Conservation (phyloP, 2,113 vertebrate species). For the Heterocephalus glaber region DNA sequence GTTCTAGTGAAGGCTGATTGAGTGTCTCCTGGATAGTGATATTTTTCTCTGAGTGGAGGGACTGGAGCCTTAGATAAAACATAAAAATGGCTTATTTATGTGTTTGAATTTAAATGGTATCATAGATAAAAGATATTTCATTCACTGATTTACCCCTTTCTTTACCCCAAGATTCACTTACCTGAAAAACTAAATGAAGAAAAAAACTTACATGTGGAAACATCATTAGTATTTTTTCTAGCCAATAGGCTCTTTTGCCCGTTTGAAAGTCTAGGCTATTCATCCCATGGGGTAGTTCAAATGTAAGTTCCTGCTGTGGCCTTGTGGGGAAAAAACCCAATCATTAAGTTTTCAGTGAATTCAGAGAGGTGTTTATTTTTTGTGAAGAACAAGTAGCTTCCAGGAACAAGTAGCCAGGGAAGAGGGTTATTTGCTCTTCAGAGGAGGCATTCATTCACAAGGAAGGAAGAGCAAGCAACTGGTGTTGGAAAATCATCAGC, state of each 20-base stretch:
- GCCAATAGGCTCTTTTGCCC: not conserved
- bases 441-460: not conserved
- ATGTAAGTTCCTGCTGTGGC: conserved; percentile 23
- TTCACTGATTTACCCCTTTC: not conserved
- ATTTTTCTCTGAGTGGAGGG: not conserved
- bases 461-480: not conserved
- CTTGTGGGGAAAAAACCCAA: not conserved
- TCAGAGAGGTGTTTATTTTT: conserved; percentile 37
- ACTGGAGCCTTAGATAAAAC: not conserved
- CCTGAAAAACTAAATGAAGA: not conserved
- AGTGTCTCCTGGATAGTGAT: not conserved
- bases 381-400: not conserved
- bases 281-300: conserved; percentile 8
- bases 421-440: not conserved
- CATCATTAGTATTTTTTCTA: conserved; percentile 10
- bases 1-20: not conserved
- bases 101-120: not conserved
- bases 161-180: not conserved
- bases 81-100: not conserved
- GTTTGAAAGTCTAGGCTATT: conserved; percentile 6
- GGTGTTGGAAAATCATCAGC: not conserved
- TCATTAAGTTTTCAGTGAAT: conserved; percentile 26
- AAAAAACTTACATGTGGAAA: not conserved
- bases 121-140: not conserved
- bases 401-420: not conserved